phyloP scores from a whole-genome alignment of 2,888 invertebrate genomes.

The Parasteatoda lunata region DNA sequence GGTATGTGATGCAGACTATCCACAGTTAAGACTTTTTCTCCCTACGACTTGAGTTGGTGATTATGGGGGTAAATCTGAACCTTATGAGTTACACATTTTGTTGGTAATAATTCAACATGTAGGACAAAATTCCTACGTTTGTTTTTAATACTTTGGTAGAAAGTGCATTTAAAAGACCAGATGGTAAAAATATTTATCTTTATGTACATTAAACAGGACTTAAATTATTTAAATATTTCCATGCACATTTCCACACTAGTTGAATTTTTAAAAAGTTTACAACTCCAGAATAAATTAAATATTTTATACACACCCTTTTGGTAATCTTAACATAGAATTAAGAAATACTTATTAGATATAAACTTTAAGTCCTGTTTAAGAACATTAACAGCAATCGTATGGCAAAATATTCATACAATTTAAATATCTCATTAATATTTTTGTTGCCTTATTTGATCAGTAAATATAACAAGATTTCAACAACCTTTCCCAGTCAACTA shows the following conservation, averaged over 20 bases:
- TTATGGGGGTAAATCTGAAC: constrained; percentile 38
- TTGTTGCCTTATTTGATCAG: constrained; percentile 23
- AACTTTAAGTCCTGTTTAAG: constrained; percentile 60
- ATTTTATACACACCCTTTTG: too few relatives aligned
- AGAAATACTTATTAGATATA: neutral
- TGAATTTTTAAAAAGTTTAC: too few relatives aligned
- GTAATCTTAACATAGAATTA: too few relatives aligned
- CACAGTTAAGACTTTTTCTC: neutral
- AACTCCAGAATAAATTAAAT: too few relatives aligned
- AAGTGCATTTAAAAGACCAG: constrained; percentile 64
- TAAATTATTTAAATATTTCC: constrained; percentile 27
- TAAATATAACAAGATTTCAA: constrained; percentile 48
- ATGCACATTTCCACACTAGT: neutral
- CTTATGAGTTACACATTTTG: constrained; percentile 21
- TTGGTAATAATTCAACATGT: constrained; percentile 57
- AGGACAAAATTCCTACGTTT: constrained; percentile 34
- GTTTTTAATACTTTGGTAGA: constrained; percentile 59
- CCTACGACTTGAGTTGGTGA: neutral
- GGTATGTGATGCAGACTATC: neutral
- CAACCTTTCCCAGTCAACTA: constrained; percentile 41
- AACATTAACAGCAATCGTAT: constrained; percentile 60
- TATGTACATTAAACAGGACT: constrained; percentile 54
- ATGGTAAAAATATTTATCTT: constrained; percentile 61
- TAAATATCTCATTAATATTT: constrained; percentile 56
- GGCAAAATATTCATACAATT: constrained; percentile 61